Base-by-base conservation (phyloP, 92 coral and sea anemone genomes). In the Phenganax subtilis region DNA sequence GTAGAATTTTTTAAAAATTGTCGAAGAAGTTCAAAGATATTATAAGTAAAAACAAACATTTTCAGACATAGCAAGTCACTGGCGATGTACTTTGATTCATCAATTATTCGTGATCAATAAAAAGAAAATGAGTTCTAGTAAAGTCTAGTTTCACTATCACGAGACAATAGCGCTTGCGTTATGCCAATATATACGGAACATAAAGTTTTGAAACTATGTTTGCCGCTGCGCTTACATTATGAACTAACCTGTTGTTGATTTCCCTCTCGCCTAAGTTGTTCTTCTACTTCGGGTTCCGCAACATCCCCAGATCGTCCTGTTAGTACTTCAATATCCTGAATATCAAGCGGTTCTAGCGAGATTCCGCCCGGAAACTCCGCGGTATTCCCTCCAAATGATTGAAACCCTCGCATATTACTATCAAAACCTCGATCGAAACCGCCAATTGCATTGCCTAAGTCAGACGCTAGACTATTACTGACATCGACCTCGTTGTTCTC, bases 361-460 rank as follows among this genome's bases (percentile, higher is more conserved):
- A 79, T 63, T 1, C 83, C 83, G 27, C 61, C 60, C 5, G 74
- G 74, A 29, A 79, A 68, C 17, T 79, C 83, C 29, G 37, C 73
- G 8, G 15, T 3, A 9, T 65, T 51, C 16, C 53, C 15, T 9
- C 47, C 53, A 51, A 68, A 8, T n/a, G 17, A 51, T 11, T 51
- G 53, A 37, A 30, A 68, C 5, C 72, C 47, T 30, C 31, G 72
- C 44, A 66, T 66, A 55, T 73, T 14, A 14, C 59, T 56, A 20
- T 73, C 12, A 6, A 29, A 56, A 16, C 77, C 77, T 29, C 53
- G 27, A 54, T 63, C 73, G 57, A 60, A 20, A 6, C 83, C 83
- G 6, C 83, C 83, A 20, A 79, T 79, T 9, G 83, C 83, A 27
- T 79, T 55, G 31, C 83, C 83, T 1, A 79, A 62, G n/a, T 79